Base-by-base conservation (phyloP, 2,797 vertebrate species). In the Cossypha caffra region DNA sequence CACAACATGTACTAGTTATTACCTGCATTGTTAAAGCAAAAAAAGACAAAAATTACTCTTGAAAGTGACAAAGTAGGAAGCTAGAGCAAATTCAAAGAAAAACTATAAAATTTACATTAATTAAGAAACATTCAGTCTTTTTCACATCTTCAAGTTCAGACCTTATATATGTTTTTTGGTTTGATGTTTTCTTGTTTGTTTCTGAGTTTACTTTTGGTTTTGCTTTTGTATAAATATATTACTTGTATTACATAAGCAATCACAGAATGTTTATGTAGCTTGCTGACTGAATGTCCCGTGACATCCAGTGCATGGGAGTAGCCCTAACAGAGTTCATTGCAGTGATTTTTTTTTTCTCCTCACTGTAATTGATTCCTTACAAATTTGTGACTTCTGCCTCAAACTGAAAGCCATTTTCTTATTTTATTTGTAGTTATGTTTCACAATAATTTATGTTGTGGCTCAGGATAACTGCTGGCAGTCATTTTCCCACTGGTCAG, bases 341-440 rank as follows among this genome's bases (percentile, higher is more conserved):
- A 33, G 47, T 58, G 68, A 47, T 88, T 92, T 72, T 94, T 94
- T 94, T 68, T 94, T 92, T 81, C 52, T 89, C 33, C 50, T 85
- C 43, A 11, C 35, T 89, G 3, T 85, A 93, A 94, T 61, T 88
- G 21, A 74, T 85, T 95, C 66, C 72, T 90, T 90, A 84, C 10
- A 78, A 77, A 87, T 59, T 43, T 91, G 52, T 71, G 68, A 87
- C 63, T 97, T 91, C 64, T 95, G 21, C 43, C 48, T 87, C 52
- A 86, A 79, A 94, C 29, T 82, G 57, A 91, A 87, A 93, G 35
- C 7, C 28, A 45, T 9, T 75, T 91, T 71, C 47, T 89, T 62
- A 86, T 67, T 95, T 72, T 83, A 54, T 80, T 88, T 90, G 47
- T 59, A 93, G 50, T 68, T 63, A 40, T 20, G 10, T 80, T 95